phyloP scores from a whole-genome alignment of 1,140 invertebrate species.

The Drosophila guanche region DNA sequence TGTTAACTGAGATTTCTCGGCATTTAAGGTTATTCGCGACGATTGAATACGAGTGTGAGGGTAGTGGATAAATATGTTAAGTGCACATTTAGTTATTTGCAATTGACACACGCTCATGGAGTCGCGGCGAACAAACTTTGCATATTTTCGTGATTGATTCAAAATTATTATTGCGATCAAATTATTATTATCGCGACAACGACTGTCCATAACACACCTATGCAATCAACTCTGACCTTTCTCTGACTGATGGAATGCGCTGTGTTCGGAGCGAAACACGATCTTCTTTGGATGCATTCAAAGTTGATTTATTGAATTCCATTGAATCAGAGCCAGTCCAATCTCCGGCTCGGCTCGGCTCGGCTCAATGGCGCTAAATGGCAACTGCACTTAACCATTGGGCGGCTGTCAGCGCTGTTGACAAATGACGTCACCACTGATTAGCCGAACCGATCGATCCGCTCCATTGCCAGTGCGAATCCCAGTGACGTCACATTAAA shows the following conservation, averaged over 20 bases:
- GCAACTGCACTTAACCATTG: slow-evolving; percentile 57
- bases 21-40: slow-evolving; percentile 59
- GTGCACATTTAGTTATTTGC: slow-evolving; percentile 37
- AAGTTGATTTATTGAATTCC: slow-evolving; percentile 58
- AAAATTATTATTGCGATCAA: slow-evolving; percentile 49
- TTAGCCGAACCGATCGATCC: slow-evolving; percentile 5
- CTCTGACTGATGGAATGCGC: slow-evolving; percentile 29
- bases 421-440: slow-evolving; percentile 69
- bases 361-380: slow-evolving; percentile 53
- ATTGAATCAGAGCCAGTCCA: slow-evolving; percentile 44
- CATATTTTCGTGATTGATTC: slow-evolving; percentile 70
- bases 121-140: slow-evolving; percentile 24
- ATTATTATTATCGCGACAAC: slow-evolving; percentile 25
- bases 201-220: slow-evolving; percentile 36
- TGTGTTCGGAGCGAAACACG: slow-evolving; percentile 22
- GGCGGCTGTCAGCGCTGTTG: slow-evolving; percentile 54
- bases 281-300: slow-evolving; percentile 22
- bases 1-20: slow-evolving; percentile 26
- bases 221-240: slow-evolving; percentile 45
- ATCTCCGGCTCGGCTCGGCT: slow-evolving; percentile 10
- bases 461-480: slow-evolving; percentile 41
- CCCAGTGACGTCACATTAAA: slow-evolving; percentile 30
- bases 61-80: slow-evolving; percentile 44
- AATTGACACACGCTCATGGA: slow-evolving; percentile 57
- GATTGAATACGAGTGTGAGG: no score